phyloP scores from a whole-genome alignment of 2,888 invertebrate genomes.

The Himalopsyche japonica region DNA sequence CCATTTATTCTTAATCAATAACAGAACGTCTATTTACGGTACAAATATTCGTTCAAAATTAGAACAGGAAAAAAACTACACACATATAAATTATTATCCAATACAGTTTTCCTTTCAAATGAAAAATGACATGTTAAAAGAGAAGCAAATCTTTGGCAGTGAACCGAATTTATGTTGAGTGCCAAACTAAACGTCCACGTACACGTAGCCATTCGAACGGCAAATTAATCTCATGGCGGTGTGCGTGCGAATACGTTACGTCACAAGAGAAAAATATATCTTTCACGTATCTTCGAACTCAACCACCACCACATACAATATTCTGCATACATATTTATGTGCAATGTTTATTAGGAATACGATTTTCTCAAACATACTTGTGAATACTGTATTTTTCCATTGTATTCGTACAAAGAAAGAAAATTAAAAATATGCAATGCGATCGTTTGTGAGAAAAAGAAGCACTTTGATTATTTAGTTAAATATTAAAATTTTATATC shows the following conservation, averaged over 20 bases:
- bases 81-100: background rate
- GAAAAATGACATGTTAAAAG: background rate
- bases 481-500: too few relatives aligned
- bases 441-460: too few relatives aligned
- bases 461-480: too few relatives aligned
- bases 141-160: background rate
- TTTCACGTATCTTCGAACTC: background rate
- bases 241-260: background rate
- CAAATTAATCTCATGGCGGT: background rate
- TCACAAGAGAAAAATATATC: background rate
- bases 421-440: too few relatives aligned
- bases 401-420: too few relatives aligned
- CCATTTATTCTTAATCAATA: background rate
- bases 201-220: background rate
- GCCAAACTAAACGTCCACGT: background rate
- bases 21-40: background rate
- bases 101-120: background rate
- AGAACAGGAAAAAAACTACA: background rate
- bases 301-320: background rate
- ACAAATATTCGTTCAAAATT: background rate
- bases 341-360: too few relatives aligned
- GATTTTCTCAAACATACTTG: too few relatives aligned
- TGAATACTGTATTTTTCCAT: too few relatives aligned
- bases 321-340: background rate
- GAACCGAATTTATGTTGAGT: background rate